A percentile compares a stretch with the other conserved stretches of the same genome.
Evolutionary conservation across 2,113 vertebrate species (phyloP).

Genomic region (Manacus vitellinus): DNA sequence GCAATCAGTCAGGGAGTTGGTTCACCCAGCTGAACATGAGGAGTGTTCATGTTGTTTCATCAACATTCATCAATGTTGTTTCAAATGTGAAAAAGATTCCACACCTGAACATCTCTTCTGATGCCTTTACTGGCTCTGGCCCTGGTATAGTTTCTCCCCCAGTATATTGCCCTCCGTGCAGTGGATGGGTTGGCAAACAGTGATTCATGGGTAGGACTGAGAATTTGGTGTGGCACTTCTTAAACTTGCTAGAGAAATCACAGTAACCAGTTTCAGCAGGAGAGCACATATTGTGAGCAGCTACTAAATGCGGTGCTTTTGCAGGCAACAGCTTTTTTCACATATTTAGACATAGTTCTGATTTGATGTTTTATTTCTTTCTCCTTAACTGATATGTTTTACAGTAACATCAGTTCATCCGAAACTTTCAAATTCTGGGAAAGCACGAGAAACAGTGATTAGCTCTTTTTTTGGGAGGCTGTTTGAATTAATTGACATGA

Average conservation of each 20-base stretch:
- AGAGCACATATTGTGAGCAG: not conserved
- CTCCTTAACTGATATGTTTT: not conserved
- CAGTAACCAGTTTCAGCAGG: not conserved
- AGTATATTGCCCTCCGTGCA: not conserved
- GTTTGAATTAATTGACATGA: not conserved
- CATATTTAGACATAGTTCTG: not conserved
- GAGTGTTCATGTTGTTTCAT: not conserved
- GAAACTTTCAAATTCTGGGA: not conserved
- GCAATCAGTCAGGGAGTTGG: not conserved
- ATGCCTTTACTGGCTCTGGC: not conserved
- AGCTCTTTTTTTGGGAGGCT: not conserved
- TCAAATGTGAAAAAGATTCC: not conserved
- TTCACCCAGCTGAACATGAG: not conserved
- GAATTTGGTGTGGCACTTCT: not conserved
- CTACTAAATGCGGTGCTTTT: not conserved
- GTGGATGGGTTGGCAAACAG: not conserved
- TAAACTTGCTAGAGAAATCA: not conserved
- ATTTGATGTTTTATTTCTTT: not conserved
- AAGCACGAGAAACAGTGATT: not conserved
- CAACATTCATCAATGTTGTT: not conserved
- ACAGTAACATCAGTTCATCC: not conserved
- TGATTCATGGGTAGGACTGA: not conserved
- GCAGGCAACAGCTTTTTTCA: not conserved
- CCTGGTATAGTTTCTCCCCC: not conserved
- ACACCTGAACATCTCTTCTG: not conserved